phyloP scores from a whole-genome alignment of 1,140 invertebrate genomes.

The Pectinophora gossypiella region DNA sequence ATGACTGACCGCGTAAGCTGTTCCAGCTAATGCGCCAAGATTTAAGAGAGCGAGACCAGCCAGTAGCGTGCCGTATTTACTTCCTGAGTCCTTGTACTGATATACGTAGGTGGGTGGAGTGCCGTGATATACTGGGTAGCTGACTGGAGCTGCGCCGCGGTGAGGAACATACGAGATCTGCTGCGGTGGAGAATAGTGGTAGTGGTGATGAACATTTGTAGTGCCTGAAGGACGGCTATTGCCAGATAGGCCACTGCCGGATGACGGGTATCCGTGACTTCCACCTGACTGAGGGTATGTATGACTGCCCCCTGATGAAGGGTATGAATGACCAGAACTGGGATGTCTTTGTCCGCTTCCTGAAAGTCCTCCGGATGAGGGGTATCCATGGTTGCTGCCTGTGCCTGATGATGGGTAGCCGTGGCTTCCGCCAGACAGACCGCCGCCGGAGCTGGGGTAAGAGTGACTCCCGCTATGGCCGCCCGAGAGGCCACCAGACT shows the following conservation, averaged over 20 bases:
- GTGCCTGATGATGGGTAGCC: slow-evolving; percentile 30
- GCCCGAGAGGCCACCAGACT: slow-evolving; percentile 30
- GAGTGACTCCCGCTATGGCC: slow-evolving; percentile 33
- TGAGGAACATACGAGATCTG: slow-evolving; percentile 48
- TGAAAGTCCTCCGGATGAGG: slow-evolving; percentile 36
- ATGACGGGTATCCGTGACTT: slow-evolving; percentile 32
- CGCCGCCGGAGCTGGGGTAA: slow-evolving; percentile 21
- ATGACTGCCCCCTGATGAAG: slow-evolving; percentile 25
- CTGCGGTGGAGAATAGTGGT: slow-evolving; percentile 58
- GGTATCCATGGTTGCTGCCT: slow-evolving; percentile 36
- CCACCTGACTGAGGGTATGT: slow-evolving; percentile 22
- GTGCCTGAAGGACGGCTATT: slow-evolving; percentile 30
- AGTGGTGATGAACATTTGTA: slow-evolving; percentile 48
- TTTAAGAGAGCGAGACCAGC: slow-evolving; percentile 59
- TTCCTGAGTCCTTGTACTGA: slow-evolving; percentile 59
- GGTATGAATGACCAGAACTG: slow-evolving; percentile 6
- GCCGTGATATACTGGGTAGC: slow-evolving; percentile 59
- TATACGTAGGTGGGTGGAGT: slow-evolving; percentile 62
- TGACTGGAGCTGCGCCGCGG: slow-evolving; percentile 32
- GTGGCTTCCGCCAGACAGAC: slow-evolving; percentile 14
- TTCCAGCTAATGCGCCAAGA: slow-evolving; percentile 51
- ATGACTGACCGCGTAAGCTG: slow-evolving; percentile 39
- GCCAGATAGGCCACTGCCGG: slow-evolving; percentile 30
- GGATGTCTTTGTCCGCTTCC: slow-evolving; percentile 10
- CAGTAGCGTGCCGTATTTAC: slow-evolving; percentile 60